Base-by-base conservation (phyloP, 1,140 invertebrate species). In the Drosophila sp. region DNA sequence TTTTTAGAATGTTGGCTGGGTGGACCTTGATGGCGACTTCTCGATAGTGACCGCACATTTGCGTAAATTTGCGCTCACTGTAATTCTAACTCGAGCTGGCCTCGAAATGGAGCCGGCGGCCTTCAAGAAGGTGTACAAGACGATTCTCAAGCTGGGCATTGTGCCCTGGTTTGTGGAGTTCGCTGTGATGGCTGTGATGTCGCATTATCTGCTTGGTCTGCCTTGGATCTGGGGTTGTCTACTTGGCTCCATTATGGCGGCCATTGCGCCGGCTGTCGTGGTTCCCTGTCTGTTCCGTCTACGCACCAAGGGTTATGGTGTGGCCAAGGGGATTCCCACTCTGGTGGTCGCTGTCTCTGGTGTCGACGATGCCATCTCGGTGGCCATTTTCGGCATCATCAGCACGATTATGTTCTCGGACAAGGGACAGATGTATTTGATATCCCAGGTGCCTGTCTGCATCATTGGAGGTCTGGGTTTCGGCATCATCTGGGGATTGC, bases 241-340 rank as follows among this genome's bases (percentile, higher is more conserved):
- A 43, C 93, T 98, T n/a, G 97, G 96, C 66, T 95, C 96, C 72
- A 95, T 98, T 16, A 93, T 98, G 36, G 96, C 97, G 0, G 97
- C 98, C 0, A 97, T 99, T 5, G 98, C 98, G 0, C 98, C 98
- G 0, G 98, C 98, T 8, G 97, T 99, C 2, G 96, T 99, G 2
- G 98, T 99, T 9, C 97, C 98, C 0, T 96, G 96, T 73, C 93
- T 99, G 41, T 95, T 99, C 75, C 93, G 95, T 46, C 93, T 99
- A 2, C 94, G 97, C 9, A 94, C 95, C 53, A 95, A 96, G 86
- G 97, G 97, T 5, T 97, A 97, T 80, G 98, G 98, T 0, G 95
- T 97, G 6, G 95, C 96, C 27, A 98, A 99, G 94, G 98, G 98
- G 1, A 97, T 99, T 50, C 97, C 98, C 0, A 99, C 98, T 0